phyloP scores from a whole-genome alignment of 2,113 vertebrate genomes.

The Scopus umbretta region DNA sequence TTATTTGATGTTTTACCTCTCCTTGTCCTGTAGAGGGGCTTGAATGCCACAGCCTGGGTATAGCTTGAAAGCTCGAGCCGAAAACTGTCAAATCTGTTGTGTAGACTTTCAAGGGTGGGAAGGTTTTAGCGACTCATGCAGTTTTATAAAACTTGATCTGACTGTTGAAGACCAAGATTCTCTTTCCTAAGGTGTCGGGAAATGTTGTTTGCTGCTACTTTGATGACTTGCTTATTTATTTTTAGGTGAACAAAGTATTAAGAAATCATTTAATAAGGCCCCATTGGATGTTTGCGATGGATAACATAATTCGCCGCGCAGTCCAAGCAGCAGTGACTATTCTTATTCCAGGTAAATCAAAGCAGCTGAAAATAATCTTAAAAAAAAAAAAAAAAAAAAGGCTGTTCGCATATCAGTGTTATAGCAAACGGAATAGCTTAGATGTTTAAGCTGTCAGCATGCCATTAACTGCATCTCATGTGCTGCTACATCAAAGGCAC shows the following conservation, averaged over 20 bases:
- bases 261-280: conserved; percentile 91
- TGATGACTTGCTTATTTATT: background rate
- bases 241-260: conserved; percentile 91
- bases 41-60: background rate
- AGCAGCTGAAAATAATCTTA: background rate
- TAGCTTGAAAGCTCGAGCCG: background rate
- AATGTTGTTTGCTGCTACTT: background rate
- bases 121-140: background rate
- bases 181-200: background rate
- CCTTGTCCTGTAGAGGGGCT: background rate
- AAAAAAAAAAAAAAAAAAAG: background rate
- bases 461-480: background rate
- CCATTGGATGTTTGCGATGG: conserved; percentile 97
- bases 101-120: background rate
- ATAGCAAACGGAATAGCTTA: background rate
- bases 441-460: background rate
- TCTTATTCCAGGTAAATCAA: conserved; percentile 86
- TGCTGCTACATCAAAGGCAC: background rate
- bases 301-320: conserved; percentile 89
- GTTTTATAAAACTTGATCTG: background rate
- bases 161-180: background rate
- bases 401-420: background rate
- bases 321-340: conserved; percentile 92
- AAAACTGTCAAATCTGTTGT: background rate
- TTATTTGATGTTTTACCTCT: background rate